Percentiles rank a stretch among this genome's conserved stretches.
Evolutionary conservation across 2,113 vertebrate genomes (phyloP).

Genomic region (Vanacampus margaritifer): DNA sequence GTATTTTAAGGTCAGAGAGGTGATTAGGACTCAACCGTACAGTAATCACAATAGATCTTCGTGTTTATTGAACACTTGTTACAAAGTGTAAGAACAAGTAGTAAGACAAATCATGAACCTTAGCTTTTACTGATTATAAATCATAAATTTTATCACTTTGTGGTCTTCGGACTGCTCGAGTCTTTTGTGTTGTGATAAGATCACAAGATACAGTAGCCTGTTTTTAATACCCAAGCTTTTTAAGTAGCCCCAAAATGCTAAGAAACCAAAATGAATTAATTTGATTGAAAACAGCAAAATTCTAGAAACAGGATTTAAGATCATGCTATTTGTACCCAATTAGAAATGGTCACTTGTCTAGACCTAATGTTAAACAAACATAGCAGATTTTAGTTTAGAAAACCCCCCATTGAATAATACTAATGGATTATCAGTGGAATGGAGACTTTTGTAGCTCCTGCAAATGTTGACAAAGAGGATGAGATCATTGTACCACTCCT

Average conservation of each 20-base stretch:
- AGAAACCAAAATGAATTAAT: background rate
- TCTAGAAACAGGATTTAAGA: background rate
- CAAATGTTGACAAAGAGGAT: background rate
- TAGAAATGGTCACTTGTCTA: background rate
- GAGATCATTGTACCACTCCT: background rate
- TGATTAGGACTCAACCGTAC: background rate
- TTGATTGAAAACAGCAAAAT: background rate
- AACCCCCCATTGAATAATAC: background rate
- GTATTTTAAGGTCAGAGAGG: background rate
- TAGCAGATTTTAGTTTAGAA: background rate
- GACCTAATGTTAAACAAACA: background rate
- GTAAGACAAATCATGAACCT: slow-evolving; percentile 40
- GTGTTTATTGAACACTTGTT: slow-evolving; percentile 15
- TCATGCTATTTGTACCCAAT: background rate
- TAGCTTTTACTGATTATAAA: slow-evolving; percentile 45
- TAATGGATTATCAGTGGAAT: background rate
- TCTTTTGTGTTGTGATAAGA: slow-evolving; percentile 40
- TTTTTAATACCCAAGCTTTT: background rate
- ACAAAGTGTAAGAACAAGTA: slow-evolving; percentile 6
- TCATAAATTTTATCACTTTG: slow-evolving; percentile 49
- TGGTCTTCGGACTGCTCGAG: slow-evolving; percentile 47
- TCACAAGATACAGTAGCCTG: slow-evolving; percentile 11
- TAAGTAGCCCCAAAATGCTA: background rate
- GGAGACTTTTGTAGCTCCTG: background rate
- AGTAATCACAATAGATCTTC: slow-evolving; percentile 4